Percentiles rank a stretch among this genome's conserved stretches.
These are phyloP conservation scores for Melanotus villosus DNA, from an alignment of 2,888 invertebrate species.

Conservation along the genomic window DNA sequence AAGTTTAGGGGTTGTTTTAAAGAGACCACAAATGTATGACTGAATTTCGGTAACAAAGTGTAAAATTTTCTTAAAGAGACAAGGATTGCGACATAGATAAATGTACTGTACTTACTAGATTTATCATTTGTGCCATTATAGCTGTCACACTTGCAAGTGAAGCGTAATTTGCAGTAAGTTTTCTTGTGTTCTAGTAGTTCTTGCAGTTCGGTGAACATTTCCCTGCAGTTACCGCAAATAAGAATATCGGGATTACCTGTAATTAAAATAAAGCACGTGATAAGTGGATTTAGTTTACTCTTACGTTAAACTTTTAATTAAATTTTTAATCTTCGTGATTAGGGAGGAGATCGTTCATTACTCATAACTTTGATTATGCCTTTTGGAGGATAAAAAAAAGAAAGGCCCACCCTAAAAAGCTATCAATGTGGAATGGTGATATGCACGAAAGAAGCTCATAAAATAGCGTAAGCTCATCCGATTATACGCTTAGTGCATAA, in stretches of 20 bases:
- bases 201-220: constrained; percentile 80
- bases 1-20: too few relatives aligned
- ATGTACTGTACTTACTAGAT: constrained; percentile 72
- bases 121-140: constrained; percentile 65
- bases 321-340: too few relatives aligned
- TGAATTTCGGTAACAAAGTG: too few relatives aligned
- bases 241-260: constrained; percentile 81
- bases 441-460: constrained; percentile 39
- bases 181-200: constrained; percentile 82
- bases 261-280: constrained; percentile 60
- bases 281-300: too few relatives aligned
- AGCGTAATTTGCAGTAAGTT: constrained; percentile 79
- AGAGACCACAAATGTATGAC: too few relatives aligned
- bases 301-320: too few relatives aligned
- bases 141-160: constrained; percentile 78
- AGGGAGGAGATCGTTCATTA: too few relatives aligned
- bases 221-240: constrained; percentile 83
- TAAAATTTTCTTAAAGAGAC: too few relatives aligned
- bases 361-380: too few relatives aligned
- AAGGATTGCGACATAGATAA: too few relatives aligned
- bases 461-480: constrained; percentile 47
- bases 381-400: too few relatives aligned
- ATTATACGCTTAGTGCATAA: constrained; percentile 49
- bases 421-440: constrained; percentile 42
- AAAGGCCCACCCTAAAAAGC: constrained; percentile 19